Conservation (phyloP, 1,140 invertebrate genomes). For the Eriosoma lanigerum region DNA sequence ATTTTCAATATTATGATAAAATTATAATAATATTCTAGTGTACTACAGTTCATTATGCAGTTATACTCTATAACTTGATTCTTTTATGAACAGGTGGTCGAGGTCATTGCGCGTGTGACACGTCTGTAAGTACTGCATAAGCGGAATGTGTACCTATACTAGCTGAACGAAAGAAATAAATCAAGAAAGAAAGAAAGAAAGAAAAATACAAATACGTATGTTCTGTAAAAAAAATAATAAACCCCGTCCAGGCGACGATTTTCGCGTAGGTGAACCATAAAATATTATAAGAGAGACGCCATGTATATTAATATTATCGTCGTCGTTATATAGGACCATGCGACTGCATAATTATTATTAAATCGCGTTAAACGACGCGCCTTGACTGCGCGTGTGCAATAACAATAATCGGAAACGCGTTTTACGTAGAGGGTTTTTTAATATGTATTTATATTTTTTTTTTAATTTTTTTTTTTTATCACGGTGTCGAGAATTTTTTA, state of each 20-base stretch:
- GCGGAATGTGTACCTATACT: too few relatives aligned
- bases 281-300: not conserved
- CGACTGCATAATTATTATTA: not conserved
- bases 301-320: not conserved
- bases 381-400: not conserved
- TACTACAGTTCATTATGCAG: too few relatives aligned
- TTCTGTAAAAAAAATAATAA: not conserved
- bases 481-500: not conserved
- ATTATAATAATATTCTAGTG: too few relatives aligned
- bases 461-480: not conserved
- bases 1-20: too few relatives aligned
- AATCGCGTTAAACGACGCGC: not conserved
- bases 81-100: not conserved
- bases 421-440: not conserved
- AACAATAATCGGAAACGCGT: not conserved
- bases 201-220: too few relatives aligned
- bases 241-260: constrained; percentile 3
- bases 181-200: too few relatives aligned
- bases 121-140: not conserved
- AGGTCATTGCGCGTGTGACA: not conserved
- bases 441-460: not conserved
- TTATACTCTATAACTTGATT: too few relatives aligned
- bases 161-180: too few relatives aligned
- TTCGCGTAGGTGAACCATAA: constrained; percentile 22
- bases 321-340: not conserved